Evolutionary conservation across 1,140 invertebrate genomes (phyloP), one percentile per base, ranked within the genome.

Genomic region (Laodelphax striatellus): DNA sequence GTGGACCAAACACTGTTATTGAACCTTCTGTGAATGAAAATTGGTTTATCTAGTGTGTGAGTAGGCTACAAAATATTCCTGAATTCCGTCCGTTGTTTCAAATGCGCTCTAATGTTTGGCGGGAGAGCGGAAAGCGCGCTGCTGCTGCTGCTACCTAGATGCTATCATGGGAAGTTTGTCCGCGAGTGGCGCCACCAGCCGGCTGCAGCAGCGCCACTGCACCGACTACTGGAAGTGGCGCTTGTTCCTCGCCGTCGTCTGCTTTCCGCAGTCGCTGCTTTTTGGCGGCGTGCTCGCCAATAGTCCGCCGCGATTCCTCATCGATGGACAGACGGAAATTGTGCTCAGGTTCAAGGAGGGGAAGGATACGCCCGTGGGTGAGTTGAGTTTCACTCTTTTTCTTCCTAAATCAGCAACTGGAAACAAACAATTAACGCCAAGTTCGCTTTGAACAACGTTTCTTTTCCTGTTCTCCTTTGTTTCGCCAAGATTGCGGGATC

Each of bases 341-440:
- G 87, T 94, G 58, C 77, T 93, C 65, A 80, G 89, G 68, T 77
- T 93, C 64, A 92, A 90, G 72, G 90, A 94, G 78, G 89, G 88
- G 44, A 77, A 83, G 52, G 89, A 90, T 67, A 92, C 89, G 42
- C 87, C 87, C 65, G 81, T 88, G 65, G 89, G 90, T 91, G 75
- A 83, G 85, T 74, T 41, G 1, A 5, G 24, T 14, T 17, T n/a
- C n/a, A 59, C 21, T 34, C 24, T 52, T 19, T 22, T 56, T 16
- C 4, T 5, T 6, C 14, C 9, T 38, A 16, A 22, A 19, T 17
- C 6, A 21, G 13, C 21, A 9, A 28, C 14, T 17, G 21, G 31
- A 56, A 16, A 28, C 28, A 41, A 17, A 22, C 24, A 22, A 17
- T 55, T 31, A 55, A 2, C 21, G 31, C 21, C 10, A n/a, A 55